Evolutionary conservation across 1,140 invertebrate genomes (phyloP).

Genomic region (Euura saliciscinereae): DNA sequence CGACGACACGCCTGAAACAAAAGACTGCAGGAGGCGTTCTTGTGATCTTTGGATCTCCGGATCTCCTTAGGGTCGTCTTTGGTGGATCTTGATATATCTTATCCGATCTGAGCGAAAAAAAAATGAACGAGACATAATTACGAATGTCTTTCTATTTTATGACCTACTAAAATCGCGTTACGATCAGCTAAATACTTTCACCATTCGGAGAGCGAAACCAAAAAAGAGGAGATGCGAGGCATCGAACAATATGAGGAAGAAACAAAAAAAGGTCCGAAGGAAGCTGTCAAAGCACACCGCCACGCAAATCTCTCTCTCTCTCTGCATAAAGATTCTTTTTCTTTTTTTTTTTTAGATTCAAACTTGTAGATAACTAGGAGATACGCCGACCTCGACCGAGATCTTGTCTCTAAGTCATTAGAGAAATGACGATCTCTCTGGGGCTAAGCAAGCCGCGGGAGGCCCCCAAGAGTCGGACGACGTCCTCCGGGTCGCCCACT

Average conservation of each 20-base stretch:
- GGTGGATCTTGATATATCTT: no score
- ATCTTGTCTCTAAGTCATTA: constrained; percentile 49
- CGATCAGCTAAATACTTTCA: neutral
- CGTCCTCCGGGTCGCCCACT: no score
- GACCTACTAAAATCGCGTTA: neutral
- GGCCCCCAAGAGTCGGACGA: neutral
- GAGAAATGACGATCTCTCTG: constrained; percentile 41
- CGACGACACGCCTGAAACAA: constrained; percentile 5
- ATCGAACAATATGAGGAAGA: neutral
- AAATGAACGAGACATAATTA: constrained; percentile 5
- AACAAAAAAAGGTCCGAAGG: constrained; percentile 15
- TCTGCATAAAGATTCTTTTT: constrained; percentile 26
- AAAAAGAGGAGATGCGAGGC: no score
- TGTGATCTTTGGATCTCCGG: neutral
- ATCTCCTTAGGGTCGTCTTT: neutral
- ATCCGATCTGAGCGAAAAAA: no score
- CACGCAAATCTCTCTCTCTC: constrained; percentile 36
- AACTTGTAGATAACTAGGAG: constrained; percentile 12
- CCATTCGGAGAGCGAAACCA: neutral
- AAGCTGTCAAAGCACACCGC: constrained; percentile 16
- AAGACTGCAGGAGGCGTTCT: neutral
- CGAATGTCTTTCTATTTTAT: constrained; percentile 1
- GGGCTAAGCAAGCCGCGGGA: constrained; percentile 29
- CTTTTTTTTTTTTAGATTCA: constrained; percentile 6
- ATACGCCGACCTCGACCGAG: constrained; percentile 19